These are phyloP conservation scores for Drosophila flavopinicola DNA, from an alignment of 2,888 invertebrate species.

Conservation along the genomic window DNA sequence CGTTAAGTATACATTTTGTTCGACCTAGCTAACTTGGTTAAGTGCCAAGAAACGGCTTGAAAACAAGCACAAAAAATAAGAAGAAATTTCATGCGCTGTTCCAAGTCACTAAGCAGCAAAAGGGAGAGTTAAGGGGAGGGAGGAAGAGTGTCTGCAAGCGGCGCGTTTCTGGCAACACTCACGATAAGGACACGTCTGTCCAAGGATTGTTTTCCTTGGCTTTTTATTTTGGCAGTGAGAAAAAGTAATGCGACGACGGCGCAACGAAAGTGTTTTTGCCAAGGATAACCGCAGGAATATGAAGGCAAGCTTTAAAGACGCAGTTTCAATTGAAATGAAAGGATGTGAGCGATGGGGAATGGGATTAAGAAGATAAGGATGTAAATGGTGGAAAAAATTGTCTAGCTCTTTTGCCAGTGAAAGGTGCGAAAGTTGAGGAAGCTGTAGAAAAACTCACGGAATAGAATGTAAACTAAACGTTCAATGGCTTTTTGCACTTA, in stretches of 20 bases:
- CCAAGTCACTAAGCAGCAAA: constrained; percentile 52
- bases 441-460: neutral
- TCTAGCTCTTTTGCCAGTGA: neutral
- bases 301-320: constrained; percentile 16
- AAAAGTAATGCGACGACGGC: constrained; percentile 30
- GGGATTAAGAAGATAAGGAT: neutral
- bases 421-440: constrained; percentile 10
- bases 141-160: constrained; percentile 20
- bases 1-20: neutral
- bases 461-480: constrained; percentile 39
- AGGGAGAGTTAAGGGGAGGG: neutral
- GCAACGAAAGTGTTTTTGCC: constrained; percentile 43
- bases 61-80: constrained; percentile 9
- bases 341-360: neutral
- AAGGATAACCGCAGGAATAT: constrained; percentile 33
- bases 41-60: constrained; percentile 56
- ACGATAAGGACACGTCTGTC: constrained; percentile 33
- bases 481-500: constrained; percentile 67
- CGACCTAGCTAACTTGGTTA: constrained; percentile 65
- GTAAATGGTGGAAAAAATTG: constrained; percentile 5
- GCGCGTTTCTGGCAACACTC: constrained; percentile 32
- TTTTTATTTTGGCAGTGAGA: constrained; percentile 7
- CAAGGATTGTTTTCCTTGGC: constrained; percentile 15
- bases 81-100: constrained; percentile 33
- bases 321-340: constrained; percentile 20